These are phyloP conservation scores for Trichoplusia ni DNA, from an alignment of 1,140 invertebrate species.

Conservation along the genomic window DNA sequence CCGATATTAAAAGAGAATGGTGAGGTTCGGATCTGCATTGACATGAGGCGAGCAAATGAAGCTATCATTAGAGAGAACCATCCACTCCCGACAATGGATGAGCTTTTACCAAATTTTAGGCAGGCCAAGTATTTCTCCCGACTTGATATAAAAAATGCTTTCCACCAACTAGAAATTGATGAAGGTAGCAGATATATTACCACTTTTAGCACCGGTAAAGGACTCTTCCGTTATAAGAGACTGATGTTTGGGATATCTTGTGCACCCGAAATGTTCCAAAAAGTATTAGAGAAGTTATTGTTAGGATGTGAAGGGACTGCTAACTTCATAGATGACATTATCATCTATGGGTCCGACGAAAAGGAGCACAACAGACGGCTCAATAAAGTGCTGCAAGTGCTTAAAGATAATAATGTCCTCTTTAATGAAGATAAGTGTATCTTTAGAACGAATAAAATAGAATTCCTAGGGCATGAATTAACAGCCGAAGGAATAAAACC, in stretches of 20 bases:
- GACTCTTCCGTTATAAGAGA: constrained; percentile 40
- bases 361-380: too few relatives aligned
- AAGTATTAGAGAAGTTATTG: constrained; percentile 38
- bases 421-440: too few relatives aligned
- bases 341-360: too few relatives aligned
- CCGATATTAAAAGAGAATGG: constrained; percentile 53
- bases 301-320: constrained; percentile 5
- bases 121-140: constrained; percentile 46
- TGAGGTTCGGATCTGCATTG: constrained; percentile 51
- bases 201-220: constrained; percentile 45
- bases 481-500: too few relatives aligned
- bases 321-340: too few relatives aligned
- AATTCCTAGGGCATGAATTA: too few relatives aligned
- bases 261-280: constrained; percentile 47
- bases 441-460: too few relatives aligned
- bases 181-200: constrained; percentile 35
- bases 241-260: constrained; percentile 40
- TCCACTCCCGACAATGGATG: constrained; percentile 46
- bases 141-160: constrained; percentile 49
- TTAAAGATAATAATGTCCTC: too few relatives aligned
- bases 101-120: constrained; percentile 37
- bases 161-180: constrained; percentile 42
- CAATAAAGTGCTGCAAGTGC: too few relatives aligned
- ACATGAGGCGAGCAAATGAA: constrained; percentile 44
- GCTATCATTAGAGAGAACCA: constrained; percentile 51